Conservation (phyloP, 2,113 vertebrate species). For the Rhinolophus ferrumequinum region DNA sequence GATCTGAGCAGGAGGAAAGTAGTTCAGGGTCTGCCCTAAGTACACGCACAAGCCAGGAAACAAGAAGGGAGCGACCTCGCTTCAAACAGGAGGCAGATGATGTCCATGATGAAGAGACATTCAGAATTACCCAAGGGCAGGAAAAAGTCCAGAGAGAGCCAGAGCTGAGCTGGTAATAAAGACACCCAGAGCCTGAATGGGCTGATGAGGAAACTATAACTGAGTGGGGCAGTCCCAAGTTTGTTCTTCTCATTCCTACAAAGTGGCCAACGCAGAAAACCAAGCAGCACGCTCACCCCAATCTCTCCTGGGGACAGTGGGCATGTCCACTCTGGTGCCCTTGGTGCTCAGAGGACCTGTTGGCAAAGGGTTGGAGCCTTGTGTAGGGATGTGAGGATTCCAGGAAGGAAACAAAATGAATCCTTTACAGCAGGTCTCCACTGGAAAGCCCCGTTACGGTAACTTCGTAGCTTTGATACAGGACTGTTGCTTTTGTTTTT, state of each 20-base stretch:
- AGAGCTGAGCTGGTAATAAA: not conserved
- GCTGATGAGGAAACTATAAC: not conserved
- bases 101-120: not conserved
- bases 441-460: not conserved
- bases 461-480: not conserved
- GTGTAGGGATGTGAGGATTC: not conserved
- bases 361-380: not conserved
- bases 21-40: not conserved
- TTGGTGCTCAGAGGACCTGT: not conserved
- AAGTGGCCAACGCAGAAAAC: not conserved
- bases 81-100: slow-evolving; percentile 14
- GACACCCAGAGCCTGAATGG: not conserved
- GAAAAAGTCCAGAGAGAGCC: not conserved
- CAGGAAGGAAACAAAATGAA: not conserved
- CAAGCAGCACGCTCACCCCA: not conserved
- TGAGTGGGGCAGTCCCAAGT: not conserved
- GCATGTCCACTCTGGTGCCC: not conserved
- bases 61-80: not conserved
- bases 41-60: slow-evolving; percentile 31
- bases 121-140: slow-evolving; percentile 40
- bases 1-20: not conserved
- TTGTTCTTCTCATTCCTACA: not conserved
- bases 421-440: not conserved
- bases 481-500: not conserved
- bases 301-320: no score